phyloP scores from a whole-genome alignment of 2,113 vertebrate genomes.

The Esox niger region DNA sequence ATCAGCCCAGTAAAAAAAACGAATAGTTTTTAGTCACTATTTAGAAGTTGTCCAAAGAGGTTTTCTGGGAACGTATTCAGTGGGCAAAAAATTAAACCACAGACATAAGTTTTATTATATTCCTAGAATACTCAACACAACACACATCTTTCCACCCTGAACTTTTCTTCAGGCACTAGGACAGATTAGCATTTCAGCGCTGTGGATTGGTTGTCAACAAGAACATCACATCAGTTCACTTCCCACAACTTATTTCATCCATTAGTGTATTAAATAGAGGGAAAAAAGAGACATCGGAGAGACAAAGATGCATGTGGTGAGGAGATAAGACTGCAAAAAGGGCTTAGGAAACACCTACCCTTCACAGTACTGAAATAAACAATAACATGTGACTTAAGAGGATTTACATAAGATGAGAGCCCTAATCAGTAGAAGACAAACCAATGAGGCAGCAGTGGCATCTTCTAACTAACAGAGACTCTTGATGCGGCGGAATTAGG shows the following conservation, averaged over 20 bases:
- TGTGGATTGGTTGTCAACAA: slow-evolving; percentile 67
- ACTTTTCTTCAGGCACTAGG: slow-evolving; percentile 62
- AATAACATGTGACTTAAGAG: slow-evolving; percentile 82
- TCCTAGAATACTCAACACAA: slow-evolving; percentile 57
- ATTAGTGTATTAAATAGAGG: slow-evolving; percentile 67
- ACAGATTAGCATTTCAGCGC: slow-evolving; percentile 70
- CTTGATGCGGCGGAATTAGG: slow-evolving; percentile 57
- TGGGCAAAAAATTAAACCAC: slow-evolving; percentile 9
- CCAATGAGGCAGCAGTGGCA: slow-evolving; percentile 75
- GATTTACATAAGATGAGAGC: slow-evolving; percentile 81
- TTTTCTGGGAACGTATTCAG: slow-evolving; percentile 34
- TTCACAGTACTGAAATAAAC: slow-evolving; percentile 76
- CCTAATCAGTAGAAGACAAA: slow-evolving; percentile 75
- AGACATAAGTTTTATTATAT: slow-evolving; percentile 54
- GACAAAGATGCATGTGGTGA: slow-evolving; percentile 76
- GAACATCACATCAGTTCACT: slow-evolving; percentile 63
- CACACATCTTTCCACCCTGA: slow-evolving; percentile 60
- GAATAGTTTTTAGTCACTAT: no score
- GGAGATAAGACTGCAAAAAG: slow-evolving; percentile 75
- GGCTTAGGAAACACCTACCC: slow-evolving; percentile 79
- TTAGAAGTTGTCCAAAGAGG: not conserved
- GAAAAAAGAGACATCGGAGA: slow-evolving; percentile 73
- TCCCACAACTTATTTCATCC: slow-evolving; percentile 72
- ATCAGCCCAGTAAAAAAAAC: no score
- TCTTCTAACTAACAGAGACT: slow-evolving; percentile 60